Evolutionary conservation across 2,888 invertebrate species (phyloP).

Genomic region (Acleris literana): DNA sequence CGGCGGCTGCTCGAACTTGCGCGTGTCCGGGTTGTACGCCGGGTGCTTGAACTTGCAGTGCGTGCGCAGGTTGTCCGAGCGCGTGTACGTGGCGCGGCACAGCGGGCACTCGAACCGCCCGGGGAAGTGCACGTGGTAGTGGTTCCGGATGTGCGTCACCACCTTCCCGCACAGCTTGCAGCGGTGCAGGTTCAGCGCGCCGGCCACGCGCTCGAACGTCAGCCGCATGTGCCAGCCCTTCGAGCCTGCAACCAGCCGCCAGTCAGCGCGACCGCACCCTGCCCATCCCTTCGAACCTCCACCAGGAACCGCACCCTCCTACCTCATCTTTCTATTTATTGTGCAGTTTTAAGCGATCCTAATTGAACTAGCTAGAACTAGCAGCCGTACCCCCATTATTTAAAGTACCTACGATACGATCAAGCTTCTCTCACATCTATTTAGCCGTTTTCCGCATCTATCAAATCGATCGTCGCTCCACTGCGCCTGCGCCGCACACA

Average conservation of each 20-base stretch:
- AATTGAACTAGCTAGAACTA: no score
- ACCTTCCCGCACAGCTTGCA: conserved; percentile 97
- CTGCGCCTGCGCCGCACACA: no score
- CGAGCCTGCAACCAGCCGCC: conserved; percentile 91
- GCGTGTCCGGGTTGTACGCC: conserved; percentile 92
- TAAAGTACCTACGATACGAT: no score
- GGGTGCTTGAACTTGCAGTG: conserved; percentile 97
- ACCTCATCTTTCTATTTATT: background rate
- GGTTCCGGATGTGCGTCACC: conserved; percentile 97
- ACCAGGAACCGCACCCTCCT: conserved; percentile 41
- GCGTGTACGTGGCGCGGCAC: conserved; percentile 95
- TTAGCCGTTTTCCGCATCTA: no score
- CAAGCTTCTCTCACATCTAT: no score
- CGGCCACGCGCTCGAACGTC: conserved; percentile 96
- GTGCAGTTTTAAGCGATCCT: no score
- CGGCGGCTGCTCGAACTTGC: conserved; percentile 90
- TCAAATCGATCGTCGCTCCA: no score
- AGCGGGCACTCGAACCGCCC: conserved; percentile 96
- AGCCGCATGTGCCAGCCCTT: conserved; percentile 98
- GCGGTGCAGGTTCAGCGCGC: conserved; percentile 96
- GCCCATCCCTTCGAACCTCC: conserved; percentile 47
- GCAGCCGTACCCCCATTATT: no score
- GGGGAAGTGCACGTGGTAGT: conserved; percentile 97
- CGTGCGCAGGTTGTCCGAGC: conserved; percentile 95
- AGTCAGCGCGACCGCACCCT: conserved; percentile 53